These are phyloP conservation scores for Malurus cyaneus DNA, from an alignment of 2,113 vertebrate genomes.

Conservation along the genomic window DNA sequence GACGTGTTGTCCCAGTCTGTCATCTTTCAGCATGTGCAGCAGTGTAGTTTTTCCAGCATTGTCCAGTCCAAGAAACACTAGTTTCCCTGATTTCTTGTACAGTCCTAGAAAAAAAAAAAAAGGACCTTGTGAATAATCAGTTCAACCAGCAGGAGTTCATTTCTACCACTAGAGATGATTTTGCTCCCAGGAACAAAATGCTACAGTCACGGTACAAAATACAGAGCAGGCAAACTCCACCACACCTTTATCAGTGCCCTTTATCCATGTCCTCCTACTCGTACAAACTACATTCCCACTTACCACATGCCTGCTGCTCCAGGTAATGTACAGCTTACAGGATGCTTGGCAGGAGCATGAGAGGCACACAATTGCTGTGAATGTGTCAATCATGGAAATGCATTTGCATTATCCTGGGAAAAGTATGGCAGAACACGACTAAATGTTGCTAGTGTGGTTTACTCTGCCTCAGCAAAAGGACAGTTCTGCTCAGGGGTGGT, in stretches of 20 bases:
- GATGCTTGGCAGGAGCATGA: not conserved
- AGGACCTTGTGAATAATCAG: not conserved
- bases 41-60: constrained; percentile 98
- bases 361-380: not conserved
- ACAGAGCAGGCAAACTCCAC: not conserved
- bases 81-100: constrained; percentile 97
- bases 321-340: accelerated
- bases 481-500: not conserved
- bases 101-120: constrained; percentile 80
- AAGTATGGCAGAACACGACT: not conserved
- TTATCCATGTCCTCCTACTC: not conserved
- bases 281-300: not conserved
- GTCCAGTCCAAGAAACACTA: constrained; percentile 98
- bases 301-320: not conserved
- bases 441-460: not conserved
- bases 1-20: constrained; percentile 95
- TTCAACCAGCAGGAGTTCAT: not conserved
- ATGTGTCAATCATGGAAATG: not conserved
- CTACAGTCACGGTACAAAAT: not conserved
- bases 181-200: not conserved
- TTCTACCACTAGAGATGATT: not conserved
- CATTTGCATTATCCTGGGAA: not conserved
- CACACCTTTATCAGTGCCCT: not conserved
- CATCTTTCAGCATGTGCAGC: constrained; percentile 99
- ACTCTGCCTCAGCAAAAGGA: not conserved